These are phyloP conservation scores for Zaprionus kolodkinae DNA, from an alignment of 1,140 invertebrate species.

Conservation along the genomic window DNA sequence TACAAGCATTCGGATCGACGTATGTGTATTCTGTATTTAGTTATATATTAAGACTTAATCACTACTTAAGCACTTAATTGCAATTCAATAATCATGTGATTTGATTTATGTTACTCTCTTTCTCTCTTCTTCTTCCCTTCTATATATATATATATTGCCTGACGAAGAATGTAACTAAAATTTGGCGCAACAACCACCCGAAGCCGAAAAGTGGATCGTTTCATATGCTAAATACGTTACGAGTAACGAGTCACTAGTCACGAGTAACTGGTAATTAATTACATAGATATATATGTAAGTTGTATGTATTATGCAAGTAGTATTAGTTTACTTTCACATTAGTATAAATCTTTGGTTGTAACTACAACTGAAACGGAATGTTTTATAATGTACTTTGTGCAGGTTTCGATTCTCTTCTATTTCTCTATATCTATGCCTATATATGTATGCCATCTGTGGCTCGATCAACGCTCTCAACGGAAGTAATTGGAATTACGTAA, in stretches of 20 bases:
- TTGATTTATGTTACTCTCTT: constrained; percentile 15
- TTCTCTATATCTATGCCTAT: background rate
- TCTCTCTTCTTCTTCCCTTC: constrained; percentile 4
- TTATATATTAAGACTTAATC: constrained; percentile 46
- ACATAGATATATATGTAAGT: constrained; percentile 13
- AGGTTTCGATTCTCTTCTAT: constrained; percentile 34
- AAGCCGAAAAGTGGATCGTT: constrained; percentile 26
- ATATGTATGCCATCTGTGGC: constrained; percentile 20
- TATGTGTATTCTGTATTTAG: constrained; percentile 31
- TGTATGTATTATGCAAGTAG: constrained; percentile 14
- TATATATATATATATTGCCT: constrained; percentile 48
- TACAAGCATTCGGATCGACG: constrained; percentile 60
- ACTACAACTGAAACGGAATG: constrained; percentile 71
- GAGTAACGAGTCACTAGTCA: constrained; percentile 4
- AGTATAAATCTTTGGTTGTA: constrained; percentile 73
- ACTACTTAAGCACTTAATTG: constrained; percentile 69
- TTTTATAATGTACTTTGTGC: constrained; percentile 51
- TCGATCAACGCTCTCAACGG: constrained; percentile 20
- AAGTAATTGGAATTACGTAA: constrained; percentile 40
- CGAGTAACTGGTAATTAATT: background rate
- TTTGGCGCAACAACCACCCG: constrained; percentile 63
- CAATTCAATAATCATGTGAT: constrained; percentile 30
- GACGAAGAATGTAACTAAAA: constrained; percentile 62
- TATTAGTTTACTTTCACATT: constrained; percentile 44
- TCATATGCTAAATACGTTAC: constrained; percentile 16